These are phyloP conservation scores for Zingel zingel DNA, from an alignment of 2,113 vertebrate genomes.

Conservation along the genomic window DNA sequence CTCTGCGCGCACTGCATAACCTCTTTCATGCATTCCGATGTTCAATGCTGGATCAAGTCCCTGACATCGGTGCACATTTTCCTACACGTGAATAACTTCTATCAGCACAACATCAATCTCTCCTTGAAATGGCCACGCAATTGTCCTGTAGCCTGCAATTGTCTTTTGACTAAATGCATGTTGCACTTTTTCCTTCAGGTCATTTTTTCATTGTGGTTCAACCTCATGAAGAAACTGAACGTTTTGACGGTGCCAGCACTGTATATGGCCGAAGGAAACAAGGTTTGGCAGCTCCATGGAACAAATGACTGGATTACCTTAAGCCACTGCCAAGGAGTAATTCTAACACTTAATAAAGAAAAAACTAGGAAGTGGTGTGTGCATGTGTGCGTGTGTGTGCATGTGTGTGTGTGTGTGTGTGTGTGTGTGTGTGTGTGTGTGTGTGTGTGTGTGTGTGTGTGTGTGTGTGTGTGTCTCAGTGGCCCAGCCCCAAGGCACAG, in stretches of 20 bases:
- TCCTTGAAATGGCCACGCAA: slow-evolving; percentile 27
- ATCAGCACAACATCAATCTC: slow-evolving; percentile 50
- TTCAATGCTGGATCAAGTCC: slow-evolving; percentile 27
- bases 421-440: slow-evolving; percentile 22
- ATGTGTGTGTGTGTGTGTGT: slow-evolving; percentile 36
- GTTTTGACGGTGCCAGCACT: slow-evolving; percentile 69
- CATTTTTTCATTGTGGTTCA: slow-evolving; percentile 52
- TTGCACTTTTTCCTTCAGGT: slow-evolving; percentile 39
- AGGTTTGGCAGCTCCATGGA: slow-evolving; percentile 84
- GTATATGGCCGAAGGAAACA: slow-evolving; percentile 80
- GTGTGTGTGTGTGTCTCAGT: slow-evolving; percentile 49
- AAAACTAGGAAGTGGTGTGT: slow-evolving; percentile 55
- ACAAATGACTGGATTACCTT: slow-evolving; percentile 86
- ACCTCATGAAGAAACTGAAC: slow-evolving; percentile 50
- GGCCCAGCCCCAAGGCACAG: slow-evolving; percentile 70
- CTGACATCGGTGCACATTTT: slow-evolving; percentile 30
- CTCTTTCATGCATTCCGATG: slow-evolving; percentile 54
- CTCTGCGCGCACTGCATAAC: slow-evolving; percentile 24
- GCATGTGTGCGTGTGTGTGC: slow-evolving; percentile 19
- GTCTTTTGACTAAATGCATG: slow-evolving; percentile 37
- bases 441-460: slow-evolving; percentile 4
- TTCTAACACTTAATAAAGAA: slow-evolving; percentile 88
- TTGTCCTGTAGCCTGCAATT: slow-evolving; percentile 50
- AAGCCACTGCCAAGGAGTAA: slow-evolving; percentile 83
- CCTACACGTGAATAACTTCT: slow-evolving; percentile 47